phyloP scores from a whole-genome alignment of 2,888 invertebrate species.

The Melanostoma mellinum region DNA sequence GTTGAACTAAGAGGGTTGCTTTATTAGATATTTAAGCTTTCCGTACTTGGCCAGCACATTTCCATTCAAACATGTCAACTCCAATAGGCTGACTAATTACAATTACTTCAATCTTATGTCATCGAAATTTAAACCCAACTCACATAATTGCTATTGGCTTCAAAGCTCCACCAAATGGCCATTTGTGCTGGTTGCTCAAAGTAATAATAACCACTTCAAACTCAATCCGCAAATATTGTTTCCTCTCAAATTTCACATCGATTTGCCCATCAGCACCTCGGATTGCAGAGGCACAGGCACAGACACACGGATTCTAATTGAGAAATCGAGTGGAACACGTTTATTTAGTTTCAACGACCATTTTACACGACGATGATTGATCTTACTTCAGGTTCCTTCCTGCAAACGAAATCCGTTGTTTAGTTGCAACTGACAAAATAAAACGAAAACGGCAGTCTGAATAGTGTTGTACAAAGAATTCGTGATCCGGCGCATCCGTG shows the following conservation, averaged over 20 bases:
- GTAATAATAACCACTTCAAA: too few relatives aligned
- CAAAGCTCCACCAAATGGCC: too few relatives aligned
- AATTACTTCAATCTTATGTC: too few relatives aligned
- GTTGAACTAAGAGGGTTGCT: too few relatives aligned
- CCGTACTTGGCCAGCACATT: too few relatives aligned
- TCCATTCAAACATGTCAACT: too few relatives aligned
- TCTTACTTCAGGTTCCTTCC: conserved; percentile 47
- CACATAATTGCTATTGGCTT: too few relatives aligned
- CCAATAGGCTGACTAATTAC: too few relatives aligned
- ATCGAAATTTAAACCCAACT: too few relatives aligned
- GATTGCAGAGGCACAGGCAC: neutral
- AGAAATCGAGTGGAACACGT: conserved; percentile 70
- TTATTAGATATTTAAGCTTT: too few relatives aligned
- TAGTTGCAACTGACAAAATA: neutral
- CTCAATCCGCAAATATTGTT: neutral
- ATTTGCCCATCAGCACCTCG: conserved; percentile 7
- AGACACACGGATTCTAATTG: conserved; percentile 60
- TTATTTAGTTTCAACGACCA: conserved; percentile 69
- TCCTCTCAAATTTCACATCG: conserved; percentile 52
- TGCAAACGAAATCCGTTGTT: neutral
- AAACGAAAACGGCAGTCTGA: conserved; percentile 26
- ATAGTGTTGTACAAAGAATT: conserved; percentile 74
- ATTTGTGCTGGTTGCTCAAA: too few relatives aligned
- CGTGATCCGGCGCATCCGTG: conserved; percentile 70
- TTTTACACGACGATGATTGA: conserved; percentile 72